Conservation (phyloP, 2,888 invertebrate genomes). For the Heliconius hortense region DNA sequence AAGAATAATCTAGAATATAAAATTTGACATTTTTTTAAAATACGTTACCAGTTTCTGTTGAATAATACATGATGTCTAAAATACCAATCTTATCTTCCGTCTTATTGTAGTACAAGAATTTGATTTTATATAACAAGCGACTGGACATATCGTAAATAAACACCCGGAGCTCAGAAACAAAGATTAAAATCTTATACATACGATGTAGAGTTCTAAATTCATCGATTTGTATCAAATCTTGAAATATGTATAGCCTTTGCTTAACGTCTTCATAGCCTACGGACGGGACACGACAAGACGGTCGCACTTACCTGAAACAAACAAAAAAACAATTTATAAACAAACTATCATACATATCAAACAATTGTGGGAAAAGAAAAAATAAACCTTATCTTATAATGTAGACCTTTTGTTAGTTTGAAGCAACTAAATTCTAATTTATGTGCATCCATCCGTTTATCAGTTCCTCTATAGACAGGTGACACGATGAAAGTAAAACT, state of each 20-base stretch:
- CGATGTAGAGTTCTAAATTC: conserved; percentile 21
- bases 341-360: conserved; percentile 5
- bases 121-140: conserved; percentile 32
- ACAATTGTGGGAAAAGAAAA: conserved; percentile 15
- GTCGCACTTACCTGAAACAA: conserved; percentile 37
- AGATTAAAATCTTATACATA: conserved; percentile 12
- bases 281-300: neutral
- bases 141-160: conserved; percentile 40
- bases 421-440: conserved; percentile 16
- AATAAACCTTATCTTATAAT: conserved; percentile 8
- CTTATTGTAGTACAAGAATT: conserved; percentile 32
- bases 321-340: conserved; percentile 23
- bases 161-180: conserved; percentile 10
- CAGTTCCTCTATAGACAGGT: conserved; percentile 12
- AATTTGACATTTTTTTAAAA: neutral
- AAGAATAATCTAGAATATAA: neutral
- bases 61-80: conserved; percentile 33
- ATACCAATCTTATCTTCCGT: conserved; percentile 28
- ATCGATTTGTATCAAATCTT: conserved; percentile 22
- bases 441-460: conserved; percentile 17
- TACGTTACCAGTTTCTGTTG: conserved; percentile 29
- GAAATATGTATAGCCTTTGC: conserved; percentile 4
- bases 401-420: conserved; percentile 18
- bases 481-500: conserved; percentile 7
- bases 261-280: conserved; percentile 26